phyloP scores from a whole-genome alignment of 1,140 invertebrate genomes.

The Nasonia vitripennis region DNA sequence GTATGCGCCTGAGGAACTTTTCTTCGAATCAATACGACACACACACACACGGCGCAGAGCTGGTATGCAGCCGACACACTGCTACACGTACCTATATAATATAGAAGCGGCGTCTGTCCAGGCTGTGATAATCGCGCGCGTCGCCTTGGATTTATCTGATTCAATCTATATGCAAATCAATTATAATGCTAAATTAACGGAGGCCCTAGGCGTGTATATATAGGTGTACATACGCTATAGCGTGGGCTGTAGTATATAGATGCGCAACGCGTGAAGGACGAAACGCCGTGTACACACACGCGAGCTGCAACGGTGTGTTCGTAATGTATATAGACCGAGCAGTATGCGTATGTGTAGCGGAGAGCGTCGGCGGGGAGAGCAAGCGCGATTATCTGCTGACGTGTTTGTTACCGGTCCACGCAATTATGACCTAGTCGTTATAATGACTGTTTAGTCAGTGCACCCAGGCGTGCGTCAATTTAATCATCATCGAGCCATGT shows the following conservation, averaged over 20 bases:
- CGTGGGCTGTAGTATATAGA: background rate
- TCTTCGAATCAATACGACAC: background rate
- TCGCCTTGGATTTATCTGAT: conserved; percentile 66
- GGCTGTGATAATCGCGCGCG: conserved; percentile 8
- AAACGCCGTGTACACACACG: conserved; percentile 6
- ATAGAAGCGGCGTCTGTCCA: background rate
- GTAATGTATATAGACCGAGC: conserved; percentile 43
- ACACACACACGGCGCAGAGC: no score
- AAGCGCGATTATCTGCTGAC: conserved; percentile 62
- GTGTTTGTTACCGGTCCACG: conserved; percentile 64
- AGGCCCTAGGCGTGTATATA: background rate
- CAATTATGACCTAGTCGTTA: conserved; percentile 70
- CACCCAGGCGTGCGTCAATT: conserved; percentile 64
- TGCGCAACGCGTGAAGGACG: background rate
- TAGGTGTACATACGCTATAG: background rate
- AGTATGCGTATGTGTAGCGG: background rate
- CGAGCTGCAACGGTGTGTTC: conserved; percentile 1
- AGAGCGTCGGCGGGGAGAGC: background rate
- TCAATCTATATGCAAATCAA: conserved; percentile 73
- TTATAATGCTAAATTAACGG: conserved; percentile 71
- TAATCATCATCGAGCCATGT: conserved; percentile 65
- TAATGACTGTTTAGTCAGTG: conserved; percentile 70
- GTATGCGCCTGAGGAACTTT: background rate
- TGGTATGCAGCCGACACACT: no score
- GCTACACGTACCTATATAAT: background rate